Percentiles rank a stretch among this genome's conserved stretches.
phyloP scores from a whole-genome alignment of 2,888 invertebrate genomes.

The Rhingia rostrata region DNA sequence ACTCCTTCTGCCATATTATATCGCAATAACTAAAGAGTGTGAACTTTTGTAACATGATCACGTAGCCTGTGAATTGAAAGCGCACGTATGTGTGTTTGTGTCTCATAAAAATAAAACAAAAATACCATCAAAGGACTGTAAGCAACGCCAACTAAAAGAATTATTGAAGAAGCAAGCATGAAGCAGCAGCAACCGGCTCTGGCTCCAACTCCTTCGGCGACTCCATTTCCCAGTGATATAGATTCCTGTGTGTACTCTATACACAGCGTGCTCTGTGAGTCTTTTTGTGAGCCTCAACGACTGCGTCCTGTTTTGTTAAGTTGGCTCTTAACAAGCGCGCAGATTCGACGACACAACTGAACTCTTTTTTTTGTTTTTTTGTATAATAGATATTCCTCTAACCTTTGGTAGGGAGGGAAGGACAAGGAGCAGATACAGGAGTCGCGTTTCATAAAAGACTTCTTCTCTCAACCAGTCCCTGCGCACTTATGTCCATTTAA shows the following conservation, averaged over 20 bases:
- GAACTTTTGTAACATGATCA: slow-evolving; percentile 74
- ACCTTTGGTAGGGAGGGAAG: neutral
- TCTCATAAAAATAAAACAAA: slow-evolving; percentile 8
- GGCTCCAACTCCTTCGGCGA: slow-evolving; percentile 28
- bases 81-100: slow-evolving; percentile 8
- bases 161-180: slow-evolving; percentile 33
- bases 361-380: neutral
- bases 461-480: neutral
- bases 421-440: neutral
- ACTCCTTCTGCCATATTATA: slow-evolving; percentile 49
- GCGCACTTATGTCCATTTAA: neutral
- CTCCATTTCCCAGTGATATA: slow-evolving; percentile 34
- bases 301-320: slow-evolving; percentile 62
- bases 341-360: slow-evolving; percentile 25
- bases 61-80: slow-evolving; percentile 47
- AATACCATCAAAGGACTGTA: slow-evolving; percentile 21
- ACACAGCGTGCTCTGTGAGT: neutral
- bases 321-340: slow-evolving; percentile 57
- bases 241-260: slow-evolving; percentile 25
- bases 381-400: neutral
- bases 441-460: slow-evolving; percentile 8
- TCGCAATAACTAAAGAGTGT: slow-evolving; percentile 69
- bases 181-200: neutral
- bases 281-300: slow-evolving; percentile 16
- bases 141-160: slow-evolving; percentile 53